Conservation (phyloP, 2,888 invertebrate species). For the Thereva nobilitata region DNA sequence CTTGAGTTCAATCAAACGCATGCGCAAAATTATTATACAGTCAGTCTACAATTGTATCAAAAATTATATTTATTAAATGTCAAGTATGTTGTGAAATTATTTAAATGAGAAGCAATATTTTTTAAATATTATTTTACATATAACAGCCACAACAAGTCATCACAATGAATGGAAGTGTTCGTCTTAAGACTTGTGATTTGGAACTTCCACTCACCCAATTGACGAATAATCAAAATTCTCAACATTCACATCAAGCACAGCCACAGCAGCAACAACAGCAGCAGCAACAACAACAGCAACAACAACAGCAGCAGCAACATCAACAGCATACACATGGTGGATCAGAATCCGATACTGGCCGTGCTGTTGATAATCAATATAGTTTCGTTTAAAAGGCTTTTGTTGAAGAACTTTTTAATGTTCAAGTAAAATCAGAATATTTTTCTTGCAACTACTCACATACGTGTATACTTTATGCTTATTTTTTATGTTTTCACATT, state of each 20-base stretch:
- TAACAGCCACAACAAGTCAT: slow-evolving; percentile 56
- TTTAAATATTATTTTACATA: slow-evolving; percentile 15
- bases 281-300: slow-evolving; percentile 53
- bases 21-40: no score
- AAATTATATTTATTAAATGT: neutral
- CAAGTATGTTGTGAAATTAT: no score
- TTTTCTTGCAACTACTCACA: no score
- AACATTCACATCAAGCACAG: slow-evolving; percentile 38
- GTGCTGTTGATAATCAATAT: slow-evolving; percentile 86
- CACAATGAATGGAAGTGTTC: slow-evolving; percentile 59
- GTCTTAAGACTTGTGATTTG: slow-evolving; percentile 58
- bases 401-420: no score
- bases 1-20: no score
- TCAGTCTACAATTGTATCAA: no score
- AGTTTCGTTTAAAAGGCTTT: slow-evolving; percentile 65
- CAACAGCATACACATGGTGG: slow-evolving; percentile 39
- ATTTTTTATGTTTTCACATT: no score
- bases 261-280: slow-evolving; percentile 42
- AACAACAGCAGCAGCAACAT: slow-evolving; percentile 56
- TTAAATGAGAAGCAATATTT: no score
- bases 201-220: slow-evolving; percentile 55
- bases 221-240: slow-evolving; percentile 32
- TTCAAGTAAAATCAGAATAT: no score
- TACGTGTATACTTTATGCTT: no score
- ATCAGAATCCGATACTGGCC: slow-evolving; percentile 48